Evolutionary conservation across 2,888 invertebrate genomes (phyloP), one percentile per base, ranked within the genome.

Genomic region (Cataglyphis albicans): DNA sequence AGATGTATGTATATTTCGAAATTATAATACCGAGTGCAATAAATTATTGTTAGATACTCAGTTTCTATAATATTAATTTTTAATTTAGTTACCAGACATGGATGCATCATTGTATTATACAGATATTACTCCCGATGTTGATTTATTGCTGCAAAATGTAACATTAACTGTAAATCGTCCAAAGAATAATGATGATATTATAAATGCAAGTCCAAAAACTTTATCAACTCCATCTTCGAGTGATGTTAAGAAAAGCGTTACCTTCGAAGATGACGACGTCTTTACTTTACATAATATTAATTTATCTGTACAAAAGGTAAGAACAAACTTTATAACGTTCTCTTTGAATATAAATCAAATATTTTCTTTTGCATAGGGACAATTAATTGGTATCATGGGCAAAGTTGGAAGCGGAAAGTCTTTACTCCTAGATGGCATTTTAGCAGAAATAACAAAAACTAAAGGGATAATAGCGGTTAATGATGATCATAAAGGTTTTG

Each of bases 371-470:
- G 90, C 88, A 85, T 94, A 97, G 96, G 98, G 97, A 0, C 97
- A 98, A 89, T 95, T 98, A 84, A 95, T 99, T 25, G 99, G 99
- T 38, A 95, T 99, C 15, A 97, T 98, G 89, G 99, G 99, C 0
- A 96, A 96, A 86, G 97, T 99, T 2, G 99, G 99, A 0, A 97
- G 97, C 91, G 99, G 99, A 12, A 99, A 99, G 95, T 97, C 98
- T 15, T 97, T 98, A 0, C 95, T 99, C 2, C 95, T 99, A 32
- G 96, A 97, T 76, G 98, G 98, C 0, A 96, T 99, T 74, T 95
- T 99, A 75, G 99, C 97, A 10, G 98, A 99, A 94, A 96, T 99
- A 94, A 95, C 96, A 10, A 97, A 97, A 94, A 95, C 95, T 57
- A 95, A 95, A 84, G 98, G 98, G 2, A 95, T 95, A 63, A 95